phyloP scores from a whole-genome alignment of 2,888 invertebrate species.

The Agonopterix heracliana region DNA sequence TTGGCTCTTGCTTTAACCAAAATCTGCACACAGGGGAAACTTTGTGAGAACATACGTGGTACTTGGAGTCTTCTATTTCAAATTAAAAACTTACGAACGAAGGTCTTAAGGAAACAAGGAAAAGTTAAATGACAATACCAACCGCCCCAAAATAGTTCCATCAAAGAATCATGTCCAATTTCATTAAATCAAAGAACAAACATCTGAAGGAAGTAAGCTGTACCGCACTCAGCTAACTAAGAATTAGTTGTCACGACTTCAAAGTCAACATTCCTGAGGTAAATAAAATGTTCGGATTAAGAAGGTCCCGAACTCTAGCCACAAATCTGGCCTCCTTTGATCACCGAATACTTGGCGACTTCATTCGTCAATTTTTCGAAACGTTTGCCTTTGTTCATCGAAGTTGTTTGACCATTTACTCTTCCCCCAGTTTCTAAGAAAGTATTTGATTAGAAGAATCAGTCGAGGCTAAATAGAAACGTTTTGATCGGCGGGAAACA shows the following conservation, averaged over 20 bases:
- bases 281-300: slow-evolving; percentile 53
- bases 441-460: slow-evolving; percentile 41
- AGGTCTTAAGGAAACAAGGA: slow-evolving; percentile 1
- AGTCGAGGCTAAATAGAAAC: slow-evolving; percentile 29
- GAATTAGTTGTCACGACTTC: slow-evolving; percentile 63
- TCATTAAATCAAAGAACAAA: slow-evolving; percentile 53
- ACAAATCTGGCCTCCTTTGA: slow-evolving; percentile 43
- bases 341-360: slow-evolving; percentile 48
- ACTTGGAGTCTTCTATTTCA: too few relatives aligned
- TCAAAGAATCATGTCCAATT: slow-evolving; percentile 41
- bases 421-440: slow-evolving; percentile 35
- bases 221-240: slow-evolving; percentile 46
- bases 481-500: slow-evolving; percentile 35
- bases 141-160: slow-evolving; percentile 33
- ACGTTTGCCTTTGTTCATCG: slow-evolving; percentile 39
- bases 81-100: neutral
- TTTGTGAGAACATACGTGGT: too few relatives aligned
- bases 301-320: slow-evolving; percentile 33
- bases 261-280: slow-evolving; percentile 63
- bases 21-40: too few relatives aligned
- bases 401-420: slow-evolving; percentile 42
- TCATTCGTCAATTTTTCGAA: slow-evolving; percentile 44
- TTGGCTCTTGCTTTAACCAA: too few relatives aligned
- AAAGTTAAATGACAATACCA: slow-evolving; percentile 18
- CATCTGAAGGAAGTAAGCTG: slow-evolving; percentile 36